These are phyloP conservation scores for Hexactinellida sp. DNA, from an alignment of 37 sponge, comb jelly and placozoan species.

Conservation along the genomic window DNA sequence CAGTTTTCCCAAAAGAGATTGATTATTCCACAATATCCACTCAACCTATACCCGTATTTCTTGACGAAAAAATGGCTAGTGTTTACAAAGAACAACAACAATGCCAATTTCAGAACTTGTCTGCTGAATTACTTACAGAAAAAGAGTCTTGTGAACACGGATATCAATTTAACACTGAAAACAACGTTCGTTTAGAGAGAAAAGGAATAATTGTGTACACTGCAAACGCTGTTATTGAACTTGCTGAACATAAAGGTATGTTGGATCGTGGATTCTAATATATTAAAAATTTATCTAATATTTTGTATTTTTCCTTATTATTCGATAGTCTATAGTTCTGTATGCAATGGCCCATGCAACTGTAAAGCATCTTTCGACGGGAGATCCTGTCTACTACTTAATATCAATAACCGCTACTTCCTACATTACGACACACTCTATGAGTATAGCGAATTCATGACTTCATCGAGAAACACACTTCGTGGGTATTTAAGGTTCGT, in stretches of 20 bases:
- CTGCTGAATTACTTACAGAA: background rate
- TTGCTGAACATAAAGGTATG: background rate
- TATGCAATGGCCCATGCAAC: background rate
- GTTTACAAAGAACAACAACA: background rate
- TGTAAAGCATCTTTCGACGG: background rate
- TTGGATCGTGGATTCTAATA: background rate
- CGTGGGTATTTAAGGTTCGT: background rate
- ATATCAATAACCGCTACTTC: background rate
- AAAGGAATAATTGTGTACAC: background rate
- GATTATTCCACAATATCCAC: background rate
- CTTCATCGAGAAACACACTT: background rate
- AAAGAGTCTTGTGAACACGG: background rate
- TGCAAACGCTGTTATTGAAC: background rate
- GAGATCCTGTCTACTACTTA: background rate
- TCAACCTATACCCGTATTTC: background rate
- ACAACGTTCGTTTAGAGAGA: background rate
- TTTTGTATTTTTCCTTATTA: background rate
- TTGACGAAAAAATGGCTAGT: background rate
- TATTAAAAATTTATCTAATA: background rate
- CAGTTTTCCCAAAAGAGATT: background rate
- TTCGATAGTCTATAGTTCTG: background rate
- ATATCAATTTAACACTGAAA: background rate
- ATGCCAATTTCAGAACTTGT: background rate
- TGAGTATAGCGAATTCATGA: slow-evolving; percentile 8
- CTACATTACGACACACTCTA: background rate